phyloP scores from a whole-genome alignment of 2,888 invertebrate species.

The Hyppa rectilinea region DNA sequence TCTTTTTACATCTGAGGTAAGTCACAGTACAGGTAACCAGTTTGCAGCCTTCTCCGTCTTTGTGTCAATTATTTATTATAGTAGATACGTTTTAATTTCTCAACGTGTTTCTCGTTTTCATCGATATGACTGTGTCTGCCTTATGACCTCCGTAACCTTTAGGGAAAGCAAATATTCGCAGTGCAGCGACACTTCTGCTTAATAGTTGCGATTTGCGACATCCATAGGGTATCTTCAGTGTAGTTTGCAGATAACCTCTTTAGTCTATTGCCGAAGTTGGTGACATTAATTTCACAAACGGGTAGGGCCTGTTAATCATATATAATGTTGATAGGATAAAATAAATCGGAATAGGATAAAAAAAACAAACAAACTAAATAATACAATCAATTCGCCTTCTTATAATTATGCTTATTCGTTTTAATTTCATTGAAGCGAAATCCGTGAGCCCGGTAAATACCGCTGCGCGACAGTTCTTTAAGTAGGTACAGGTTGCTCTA shows the following conservation, averaged over 20 bases:
- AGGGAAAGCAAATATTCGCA: slow-evolving; percentile 41
- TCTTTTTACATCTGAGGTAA: not conserved
- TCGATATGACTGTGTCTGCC: not conserved
- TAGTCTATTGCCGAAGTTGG: not conserved
- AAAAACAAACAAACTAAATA: too few relatives aligned
- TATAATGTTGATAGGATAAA: too few relatives aligned
- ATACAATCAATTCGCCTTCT: too few relatives aligned
- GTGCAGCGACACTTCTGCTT: slow-evolving; percentile 1
- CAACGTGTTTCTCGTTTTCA: slow-evolving; percentile 20
- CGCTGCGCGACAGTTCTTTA: too few relatives aligned
- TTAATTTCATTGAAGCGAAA: too few relatives aligned
- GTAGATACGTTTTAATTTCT: not conserved
- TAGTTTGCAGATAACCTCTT: slow-evolving; percentile 3
- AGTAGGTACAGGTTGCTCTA: too few relatives aligned
- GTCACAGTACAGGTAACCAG: not conserved
- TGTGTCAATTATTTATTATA: not conserved
- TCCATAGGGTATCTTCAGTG: not conserved
- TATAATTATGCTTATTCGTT: too few relatives aligned
- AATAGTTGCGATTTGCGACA: slow-evolving; percentile 3
- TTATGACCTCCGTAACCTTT: slow-evolving; percentile 29
- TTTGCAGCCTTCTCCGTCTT: not conserved
- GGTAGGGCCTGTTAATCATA: too few relatives aligned
- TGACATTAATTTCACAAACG: too few relatives aligned
- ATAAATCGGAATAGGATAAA: too few relatives aligned
- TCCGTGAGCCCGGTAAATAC: too few relatives aligned